Percentiles rank a stretch among this genome's conserved stretches.
Conservation (phyloP, 2,888 invertebrate species). For the Chouioia cunea region DNA sequence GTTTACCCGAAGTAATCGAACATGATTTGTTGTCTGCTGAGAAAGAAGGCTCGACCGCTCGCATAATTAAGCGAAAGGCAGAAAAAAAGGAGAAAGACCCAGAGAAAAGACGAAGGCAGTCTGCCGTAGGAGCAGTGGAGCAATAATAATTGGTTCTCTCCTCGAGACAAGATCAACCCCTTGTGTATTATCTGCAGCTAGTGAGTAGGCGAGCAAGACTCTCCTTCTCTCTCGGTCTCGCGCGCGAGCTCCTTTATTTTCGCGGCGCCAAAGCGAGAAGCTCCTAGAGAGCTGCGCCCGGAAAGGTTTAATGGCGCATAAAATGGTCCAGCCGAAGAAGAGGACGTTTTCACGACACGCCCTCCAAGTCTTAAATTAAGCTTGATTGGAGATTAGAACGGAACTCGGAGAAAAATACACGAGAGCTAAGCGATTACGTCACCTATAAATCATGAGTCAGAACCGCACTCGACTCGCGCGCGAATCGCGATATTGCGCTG, state of each 20-base stretch:
- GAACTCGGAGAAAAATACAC: slow-evolving; percentile 16
- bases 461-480: no score
- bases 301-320: slow-evolving; percentile 43
- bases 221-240: background rate
- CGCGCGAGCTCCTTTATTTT: slow-evolving; percentile 28
- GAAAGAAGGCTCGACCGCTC: no score
- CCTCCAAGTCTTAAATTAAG: background rate
- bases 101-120: no score
- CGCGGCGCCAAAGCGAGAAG: no score
- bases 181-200: no score
- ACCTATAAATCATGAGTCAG: slow-evolving; percentile 46
- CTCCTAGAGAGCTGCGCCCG: slow-evolving; percentile 11
- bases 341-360: background rate
- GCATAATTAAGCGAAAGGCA: no score
- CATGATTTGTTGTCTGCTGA: no score
- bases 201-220: no score
- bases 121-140: no score
- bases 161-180: no score
- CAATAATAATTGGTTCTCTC: background rate
- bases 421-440: slow-evolving; percentile 39
- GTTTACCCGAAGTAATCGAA: no score
- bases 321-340: slow-evolving; percentile 34
- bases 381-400: slow-evolving; percentile 29
- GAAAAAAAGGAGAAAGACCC: no score
- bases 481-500: slow-evolving; percentile 12